Conservation (phyloP, 2,797 vertebrate genomes). For the Oryzias dopingdopingensis region DNA sequence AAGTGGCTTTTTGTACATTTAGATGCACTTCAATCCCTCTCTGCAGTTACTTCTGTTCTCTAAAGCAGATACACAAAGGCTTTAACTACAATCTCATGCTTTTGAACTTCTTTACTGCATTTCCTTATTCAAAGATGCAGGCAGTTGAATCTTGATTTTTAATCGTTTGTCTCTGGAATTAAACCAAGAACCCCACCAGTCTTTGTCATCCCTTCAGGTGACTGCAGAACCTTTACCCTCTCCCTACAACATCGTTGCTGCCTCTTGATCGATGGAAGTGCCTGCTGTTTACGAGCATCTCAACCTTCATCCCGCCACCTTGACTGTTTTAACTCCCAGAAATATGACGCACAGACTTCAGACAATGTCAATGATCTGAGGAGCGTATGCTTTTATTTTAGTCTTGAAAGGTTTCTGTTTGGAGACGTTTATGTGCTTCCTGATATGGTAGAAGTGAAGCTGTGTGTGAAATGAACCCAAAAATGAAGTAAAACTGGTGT, state of each 20-base stretch:
- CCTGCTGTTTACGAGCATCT: conserved; percentile 43
- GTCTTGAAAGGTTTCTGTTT: conserved; percentile 1
- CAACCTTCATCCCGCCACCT: conserved; percentile 54
- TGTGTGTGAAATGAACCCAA: conserved; percentile 4
- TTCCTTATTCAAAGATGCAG: conserved; percentile 8
- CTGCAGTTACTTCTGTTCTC: too few species aligned
- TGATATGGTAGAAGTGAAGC: conserved; percentile 1
- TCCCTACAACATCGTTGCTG: conserved; percentile 43
- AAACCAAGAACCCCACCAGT: conserved; percentile 13
- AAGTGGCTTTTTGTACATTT: too few species aligned
- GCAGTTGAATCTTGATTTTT: background rate
- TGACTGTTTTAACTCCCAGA: conserved; percentile 50
- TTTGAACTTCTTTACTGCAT: background rate
- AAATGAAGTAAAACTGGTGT: conserved; percentile 1
- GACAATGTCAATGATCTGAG: background rate
- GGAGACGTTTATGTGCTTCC: conserved; percentile 9
- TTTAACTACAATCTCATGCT: background rate
- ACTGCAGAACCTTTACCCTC: conserved; percentile 33
- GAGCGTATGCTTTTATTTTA: conserved; percentile 19
- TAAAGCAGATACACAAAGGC: too few species aligned
- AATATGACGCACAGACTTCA: conserved; percentile 43
- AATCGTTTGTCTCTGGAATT: conserved; percentile 10
- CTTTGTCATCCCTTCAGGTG: conserved; percentile 11
- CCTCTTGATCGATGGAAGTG: conserved; percentile 37
- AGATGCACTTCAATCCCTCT: too few species aligned